phyloP scores from a whole-genome alignment of 1,140 invertebrate genomes.

The Geopemphigus sp. region DNA sequence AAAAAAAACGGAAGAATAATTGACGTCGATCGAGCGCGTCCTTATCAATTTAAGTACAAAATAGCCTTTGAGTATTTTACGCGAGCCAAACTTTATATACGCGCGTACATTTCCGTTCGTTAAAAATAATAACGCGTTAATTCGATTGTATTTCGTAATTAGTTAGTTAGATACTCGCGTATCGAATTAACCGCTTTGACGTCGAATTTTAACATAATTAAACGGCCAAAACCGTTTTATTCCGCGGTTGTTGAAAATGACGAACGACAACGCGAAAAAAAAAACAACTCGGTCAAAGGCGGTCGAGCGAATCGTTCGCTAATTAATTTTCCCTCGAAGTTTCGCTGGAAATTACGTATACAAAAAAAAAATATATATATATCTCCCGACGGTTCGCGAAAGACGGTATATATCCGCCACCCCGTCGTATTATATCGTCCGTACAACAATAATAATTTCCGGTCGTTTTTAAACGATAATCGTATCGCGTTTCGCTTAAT shows the following conservation, averaged over 20 bases:
- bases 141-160: not conserved
- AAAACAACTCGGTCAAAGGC: not conserved
- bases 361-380: not conserved
- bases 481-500: not conserved
- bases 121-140: slow-evolving; percentile 8
- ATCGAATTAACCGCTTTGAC: not conserved
- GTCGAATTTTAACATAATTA: slow-evolving; percentile 25
- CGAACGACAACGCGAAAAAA: slow-evolving; percentile 4
- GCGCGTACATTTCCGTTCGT: not conserved
- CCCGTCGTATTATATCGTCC: not conserved
- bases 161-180: not conserved
- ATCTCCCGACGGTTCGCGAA: not conserved
- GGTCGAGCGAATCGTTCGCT: not conserved
- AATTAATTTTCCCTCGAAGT: slow-evolving; percentile 43
- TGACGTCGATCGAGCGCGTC: not conserved
- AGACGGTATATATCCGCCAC: not conserved
- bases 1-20: not conserved
- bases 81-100: not conserved
- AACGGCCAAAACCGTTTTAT: not conserved
- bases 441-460: not conserved
- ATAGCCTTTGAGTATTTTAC: not conserved
- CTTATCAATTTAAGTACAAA: not conserved
- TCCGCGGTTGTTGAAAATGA: not conserved
- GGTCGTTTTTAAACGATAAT: not conserved
- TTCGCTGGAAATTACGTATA: not conserved